phyloP scores from a whole-genome alignment of 2,113 vertebrate genomes.

The Lepidiolamprologus cunningtoni region DNA sequence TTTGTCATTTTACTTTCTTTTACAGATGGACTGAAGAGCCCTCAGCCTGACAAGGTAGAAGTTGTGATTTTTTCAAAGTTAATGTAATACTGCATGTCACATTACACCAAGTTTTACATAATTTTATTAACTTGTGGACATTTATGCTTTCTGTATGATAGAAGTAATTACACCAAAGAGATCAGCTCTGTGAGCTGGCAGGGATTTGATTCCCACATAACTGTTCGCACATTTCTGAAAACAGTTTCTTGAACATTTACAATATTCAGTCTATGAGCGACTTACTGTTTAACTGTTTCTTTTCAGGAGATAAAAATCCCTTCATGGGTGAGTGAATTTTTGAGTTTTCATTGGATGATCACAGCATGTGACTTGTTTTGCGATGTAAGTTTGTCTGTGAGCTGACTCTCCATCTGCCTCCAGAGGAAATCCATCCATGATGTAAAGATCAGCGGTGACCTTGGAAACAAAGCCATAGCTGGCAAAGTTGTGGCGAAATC shows the following conservation, averaged over 20 bases:
- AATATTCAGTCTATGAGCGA: neutral
- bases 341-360: neutral
- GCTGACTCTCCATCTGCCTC: neutral
- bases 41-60: neutral
- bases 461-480: accelerated
- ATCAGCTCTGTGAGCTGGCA: neutral
- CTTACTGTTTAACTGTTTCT: neutral
- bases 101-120: neutral
- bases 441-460: accelerated
- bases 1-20: no score
- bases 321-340: neutral
- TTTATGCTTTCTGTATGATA: neutral
- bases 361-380: neutral
- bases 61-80: neutral
- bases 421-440: neutral
- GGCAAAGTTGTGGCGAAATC: neutral
- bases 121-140: neutral
- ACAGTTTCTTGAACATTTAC: neutral
- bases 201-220: neutral
- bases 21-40: neutral
- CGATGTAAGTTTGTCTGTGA: neutral
- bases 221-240: neutral
- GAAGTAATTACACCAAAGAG: neutral
- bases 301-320: neutral
- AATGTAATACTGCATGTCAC: no score